Evolutionary conservation across 2,888 invertebrate species (phyloP).

Genomic region (Drosophila siamana): DNA sequence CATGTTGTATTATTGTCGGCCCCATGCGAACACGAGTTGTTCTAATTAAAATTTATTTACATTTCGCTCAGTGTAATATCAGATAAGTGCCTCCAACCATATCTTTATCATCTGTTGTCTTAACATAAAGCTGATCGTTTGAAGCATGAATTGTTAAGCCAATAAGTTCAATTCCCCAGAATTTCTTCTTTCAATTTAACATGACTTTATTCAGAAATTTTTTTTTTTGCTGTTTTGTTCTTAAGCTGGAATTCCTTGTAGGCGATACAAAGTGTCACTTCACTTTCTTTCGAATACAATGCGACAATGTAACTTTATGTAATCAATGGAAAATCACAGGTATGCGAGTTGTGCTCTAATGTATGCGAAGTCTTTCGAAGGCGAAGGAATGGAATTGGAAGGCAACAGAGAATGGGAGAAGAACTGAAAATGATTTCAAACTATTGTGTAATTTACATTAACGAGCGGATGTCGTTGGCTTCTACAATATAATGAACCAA

Average conservation of each 20-base stretch:
- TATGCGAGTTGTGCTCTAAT: too few relatives aligned
- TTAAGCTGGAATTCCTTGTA: too few relatives aligned
- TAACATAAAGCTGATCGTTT: neutral
- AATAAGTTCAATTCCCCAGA: too few relatives aligned
- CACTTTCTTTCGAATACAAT: neutral
- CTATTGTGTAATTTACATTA: conserved; percentile 80
- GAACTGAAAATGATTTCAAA: conserved; percentile 49
- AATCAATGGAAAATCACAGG: conserved; percentile 6
- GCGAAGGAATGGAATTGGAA: conserved; percentile 5
- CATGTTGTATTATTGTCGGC: neutral
- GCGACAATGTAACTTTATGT: neutral
- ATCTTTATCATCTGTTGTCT: neutral
- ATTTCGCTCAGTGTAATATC: conserved; percentile 1
- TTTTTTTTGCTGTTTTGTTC: too few relatives aligned
- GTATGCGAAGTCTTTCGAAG: neutral
- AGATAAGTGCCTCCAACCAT: neutral
- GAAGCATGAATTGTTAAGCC: too few relatives aligned
- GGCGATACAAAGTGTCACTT: neutral
- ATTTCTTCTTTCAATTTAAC: neutral
- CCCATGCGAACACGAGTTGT: neutral
- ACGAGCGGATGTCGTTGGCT: conserved; percentile 79
- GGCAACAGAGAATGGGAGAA: neutral
- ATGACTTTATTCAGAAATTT: too few relatives aligned
- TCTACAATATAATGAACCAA: conserved; percentile 78
- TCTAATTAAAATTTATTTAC: neutral